A percentile compares a stretch with the other conserved stretches of the same genome.
phyloP scores from a whole-genome alignment of 2,797 vertebrate genomes.

The Sebastes kiyomatsui region DNA sequence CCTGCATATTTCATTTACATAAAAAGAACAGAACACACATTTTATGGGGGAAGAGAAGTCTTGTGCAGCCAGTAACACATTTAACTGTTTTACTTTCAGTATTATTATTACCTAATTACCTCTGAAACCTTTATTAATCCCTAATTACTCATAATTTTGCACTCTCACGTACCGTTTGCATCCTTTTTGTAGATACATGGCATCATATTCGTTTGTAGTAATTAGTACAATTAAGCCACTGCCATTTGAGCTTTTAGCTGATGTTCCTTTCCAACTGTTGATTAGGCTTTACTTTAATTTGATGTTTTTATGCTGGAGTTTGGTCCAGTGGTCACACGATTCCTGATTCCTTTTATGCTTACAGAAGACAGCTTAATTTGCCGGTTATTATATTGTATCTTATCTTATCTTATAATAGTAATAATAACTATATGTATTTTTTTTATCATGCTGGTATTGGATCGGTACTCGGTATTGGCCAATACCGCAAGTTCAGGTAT shows the following conservation, averaged over 20 bases:
- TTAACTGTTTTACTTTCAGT: constrained; percentile 1
- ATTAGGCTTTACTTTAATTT: constrained; percentile 39
- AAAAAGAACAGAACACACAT: background rate
- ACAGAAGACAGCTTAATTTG: background rate
- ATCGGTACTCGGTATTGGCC: too few relatives aligned
- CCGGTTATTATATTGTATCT: background rate
- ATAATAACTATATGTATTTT: too few relatives aligned
- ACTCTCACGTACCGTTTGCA: constrained; percentile 5
- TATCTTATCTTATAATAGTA: background rate
- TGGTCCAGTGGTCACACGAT: background rate
- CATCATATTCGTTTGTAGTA: constrained; percentile 34
- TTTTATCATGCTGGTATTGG: too few relatives aligned
- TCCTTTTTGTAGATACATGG: constrained; percentile 21
- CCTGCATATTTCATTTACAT: constrained; percentile 11
- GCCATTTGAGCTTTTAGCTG: constrained; percentile 39
- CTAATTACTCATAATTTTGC: constrained; percentile 32
- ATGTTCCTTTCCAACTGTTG: constrained; percentile 34
- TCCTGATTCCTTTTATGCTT: background rate
- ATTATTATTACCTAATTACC: constrained; percentile 11
- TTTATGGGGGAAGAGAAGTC: background rate
- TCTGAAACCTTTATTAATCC: constrained; percentile 11
- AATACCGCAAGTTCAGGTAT: too few relatives aligned
- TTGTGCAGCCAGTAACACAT: background rate
- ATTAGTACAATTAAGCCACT: constrained; percentile 41
- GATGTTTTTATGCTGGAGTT: constrained; percentile 5